phyloP scores from a whole-genome alignment of 2,888 invertebrate genomes.

The Labia minor region DNA sequence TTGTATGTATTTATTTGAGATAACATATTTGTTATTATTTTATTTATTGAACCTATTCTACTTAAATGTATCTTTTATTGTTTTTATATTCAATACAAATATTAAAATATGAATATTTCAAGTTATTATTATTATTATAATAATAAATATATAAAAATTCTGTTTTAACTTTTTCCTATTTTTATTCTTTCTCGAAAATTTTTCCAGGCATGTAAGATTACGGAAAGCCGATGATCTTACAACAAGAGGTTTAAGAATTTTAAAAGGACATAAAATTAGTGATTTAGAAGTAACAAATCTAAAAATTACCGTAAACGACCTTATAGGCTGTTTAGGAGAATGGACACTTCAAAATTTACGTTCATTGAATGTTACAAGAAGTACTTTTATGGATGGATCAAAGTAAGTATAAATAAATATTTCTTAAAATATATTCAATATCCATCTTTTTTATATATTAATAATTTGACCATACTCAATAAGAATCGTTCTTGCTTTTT shows the following conservation, averaged over 20 bases:
- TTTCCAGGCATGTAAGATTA: conserved; percentile 43
- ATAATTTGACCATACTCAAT: too few relatives aligned
- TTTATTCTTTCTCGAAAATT: too few relatives aligned
- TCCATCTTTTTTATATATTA: conserved; percentile 14
- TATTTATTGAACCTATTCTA: too few relatives aligned
- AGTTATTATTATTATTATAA: background rate
- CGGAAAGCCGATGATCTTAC: conserved; percentile 48
- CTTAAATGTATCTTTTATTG: too few relatives aligned
- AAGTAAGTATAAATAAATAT: conserved; percentile 33
- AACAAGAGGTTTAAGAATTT: conserved; percentile 46
- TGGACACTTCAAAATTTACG: conserved; percentile 52
- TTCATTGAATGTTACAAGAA: conserved; percentile 48
- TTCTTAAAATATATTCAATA: conserved; percentile 25
- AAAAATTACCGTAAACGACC: conserved; percentile 47
- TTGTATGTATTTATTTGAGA: too few relatives aligned
- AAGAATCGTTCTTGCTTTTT: conserved; percentile 1
- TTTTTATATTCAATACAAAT: too few relatives aligned
- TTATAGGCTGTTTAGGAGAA: conserved; percentile 53
- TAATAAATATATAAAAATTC: background rate
- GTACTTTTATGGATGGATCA: conserved; percentile 49
- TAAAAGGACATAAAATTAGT: conserved; percentile 50
- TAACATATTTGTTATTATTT: too few relatives aligned
- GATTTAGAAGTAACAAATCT: conserved; percentile 50
- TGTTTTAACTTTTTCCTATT: background rate
- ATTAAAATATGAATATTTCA: too few relatives aligned